Percentiles rank a stretch among this genome's conserved stretches.
phyloP scores from a whole-genome alignment of 2,888 invertebrate genomes.

The Melanophora roralis region DNA sequence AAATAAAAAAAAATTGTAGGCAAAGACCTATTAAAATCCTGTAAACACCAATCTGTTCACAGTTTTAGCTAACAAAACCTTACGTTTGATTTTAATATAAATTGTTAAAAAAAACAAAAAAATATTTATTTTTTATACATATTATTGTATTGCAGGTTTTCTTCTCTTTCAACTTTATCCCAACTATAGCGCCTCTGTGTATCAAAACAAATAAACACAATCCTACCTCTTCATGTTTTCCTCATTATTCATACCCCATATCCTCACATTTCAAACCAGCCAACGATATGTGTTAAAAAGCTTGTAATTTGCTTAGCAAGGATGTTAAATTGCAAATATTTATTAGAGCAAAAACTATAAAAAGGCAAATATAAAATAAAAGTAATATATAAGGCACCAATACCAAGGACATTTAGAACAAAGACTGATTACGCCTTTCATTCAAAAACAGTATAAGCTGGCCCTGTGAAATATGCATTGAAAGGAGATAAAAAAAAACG shows the following conservation, averaged over 20 bases:
- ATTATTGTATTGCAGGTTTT: not conserved
- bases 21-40: too few species aligned
- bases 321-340: slow-evolving; percentile 50
- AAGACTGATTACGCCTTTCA: slow-evolving; percentile 37
- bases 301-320: slow-evolving; percentile 55
- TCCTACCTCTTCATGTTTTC: not conserved
- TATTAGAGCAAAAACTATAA: slow-evolving; percentile 28
- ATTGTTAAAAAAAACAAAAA: too few species aligned
- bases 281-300: slow-evolving; percentile 24
- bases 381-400: not conserved
- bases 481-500: not conserved
- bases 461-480: not conserved
- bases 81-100: too few species aligned
- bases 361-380: slow-evolving; percentile 6
- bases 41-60: too few species aligned
- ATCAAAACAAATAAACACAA: not conserved
- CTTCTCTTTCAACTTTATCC: not conserved
- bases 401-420: slow-evolving; percentile 29
- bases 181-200: not conserved
- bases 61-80: too few species aligned
- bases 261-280: not conserved
- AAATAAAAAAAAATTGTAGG: too few species aligned
- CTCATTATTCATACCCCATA: slow-evolving; percentile 19
- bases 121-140: too few species aligned
- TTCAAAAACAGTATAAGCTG: slow-evolving; percentile 1